Evolutionary conservation across 2,888 invertebrate genomes (phyloP), one percentile per base, ranked within the genome.

Genomic region (Eudiplozoon nipponicum): DNA sequence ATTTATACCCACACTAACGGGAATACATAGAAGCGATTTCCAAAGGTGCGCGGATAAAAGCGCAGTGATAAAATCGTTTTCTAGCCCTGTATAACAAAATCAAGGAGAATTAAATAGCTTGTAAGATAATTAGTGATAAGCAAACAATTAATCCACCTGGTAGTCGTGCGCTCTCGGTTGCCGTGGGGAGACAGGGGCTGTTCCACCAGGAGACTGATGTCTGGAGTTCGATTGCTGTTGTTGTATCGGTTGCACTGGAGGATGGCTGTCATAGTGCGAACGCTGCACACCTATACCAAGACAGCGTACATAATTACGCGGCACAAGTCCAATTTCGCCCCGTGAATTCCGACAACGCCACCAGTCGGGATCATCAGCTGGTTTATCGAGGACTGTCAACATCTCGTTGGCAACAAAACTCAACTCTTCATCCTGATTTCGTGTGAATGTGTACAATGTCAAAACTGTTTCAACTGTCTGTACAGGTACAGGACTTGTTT

Each of bases 291-390:
- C n/a, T n/a, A n/a, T n/a, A n/a, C n/a, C n/a, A n/a, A n/a, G n/a
- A n/a, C n/a, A n/a, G n/a, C 60, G 56, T 39, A 63, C 61, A 48
- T 63, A 63, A 48, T 62, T 63, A 28, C 52, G 66, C 28, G 90
- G 94, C 52, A 94, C 84, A 50, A 94, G 69, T 39, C 90, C 90
- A 45, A 75, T 68, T 61, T 74, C 74, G 3, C 86, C 86, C 57
- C 73, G 71, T 40, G 70, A 69, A 64, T 90, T 90, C 35, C 81
- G 67, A 40, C 90, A 90, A 55, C 75, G 74, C 66, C 73, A 80
- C 94, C 94, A 94, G 64, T 94, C 90, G 5, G 94, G 90, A 66
- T 94, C 94, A 45, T 80, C 74, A 3, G 74, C 70, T 5, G 90
- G 86, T 54, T 84, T 71, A 63, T 86, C 86, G 46, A 94, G 66